A percentile compares a stretch with the other conserved stretches of the same genome.
phyloP scores from a whole-genome alignment of 2,888 invertebrate genomes.

The Phyllotreta striolata region DNA sequence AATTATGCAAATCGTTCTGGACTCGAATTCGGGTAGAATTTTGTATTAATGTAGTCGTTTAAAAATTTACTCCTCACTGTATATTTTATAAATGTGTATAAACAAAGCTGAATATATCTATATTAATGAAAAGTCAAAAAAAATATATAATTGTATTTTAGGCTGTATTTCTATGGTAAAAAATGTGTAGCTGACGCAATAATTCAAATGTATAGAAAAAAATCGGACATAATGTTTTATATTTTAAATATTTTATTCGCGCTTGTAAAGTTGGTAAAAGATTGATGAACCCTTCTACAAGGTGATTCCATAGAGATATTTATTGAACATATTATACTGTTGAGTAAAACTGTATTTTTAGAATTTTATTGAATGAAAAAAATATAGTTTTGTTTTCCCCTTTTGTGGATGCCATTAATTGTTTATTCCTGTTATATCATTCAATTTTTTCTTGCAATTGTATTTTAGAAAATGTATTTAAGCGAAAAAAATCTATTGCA shows the following conservation, averaged over 20 bases:
- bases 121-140: slow-evolving; percentile 4
- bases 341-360: slow-evolving; percentile 21
- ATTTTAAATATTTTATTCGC: slow-evolving; percentile 34
- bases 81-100: slow-evolving; percentile 30
- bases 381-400: neutral
- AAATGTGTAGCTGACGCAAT: slow-evolving; percentile 63
- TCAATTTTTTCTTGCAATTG: slow-evolving; percentile 5
- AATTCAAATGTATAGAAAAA: slow-evolving; percentile 58
- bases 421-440: slow-evolving; percentile 9
- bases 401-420: slow-evolving; percentile 17
- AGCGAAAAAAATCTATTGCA: neutral
- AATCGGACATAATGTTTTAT: slow-evolving; percentile 33
- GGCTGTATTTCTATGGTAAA: slow-evolving; percentile 45
- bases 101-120: slow-evolving; percentile 10
- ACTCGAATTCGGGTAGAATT: slow-evolving; percentile 25
- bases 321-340: slow-evolving; percentile 18
- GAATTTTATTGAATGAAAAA: slow-evolving; percentile 23
- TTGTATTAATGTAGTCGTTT: slow-evolving; percentile 24
- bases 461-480: slow-evolving; percentile 7
- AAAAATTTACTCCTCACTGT: slow-evolving; percentile 23
- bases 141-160: slow-evolving; percentile 27
- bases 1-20: neutral
- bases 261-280: slow-evolving; percentile 31
- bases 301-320: slow-evolving; percentile 38
- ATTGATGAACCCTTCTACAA: slow-evolving; percentile 34